Conservation (phyloP, 2,797 vertebrate genomes). For the Momotus momota region DNA sequence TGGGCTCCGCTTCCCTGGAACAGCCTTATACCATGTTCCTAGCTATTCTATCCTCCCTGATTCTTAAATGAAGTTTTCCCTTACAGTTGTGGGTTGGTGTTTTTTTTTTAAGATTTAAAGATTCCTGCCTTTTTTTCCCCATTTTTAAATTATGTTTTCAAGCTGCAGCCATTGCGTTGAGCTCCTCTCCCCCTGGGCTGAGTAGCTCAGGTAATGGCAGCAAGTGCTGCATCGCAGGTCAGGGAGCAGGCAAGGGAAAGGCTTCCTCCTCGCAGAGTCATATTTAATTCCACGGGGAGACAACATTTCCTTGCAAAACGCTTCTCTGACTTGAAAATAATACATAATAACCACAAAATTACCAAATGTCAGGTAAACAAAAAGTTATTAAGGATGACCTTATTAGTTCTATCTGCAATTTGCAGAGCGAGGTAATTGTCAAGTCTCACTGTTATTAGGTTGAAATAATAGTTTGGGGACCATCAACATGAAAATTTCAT, state of each 20-base stretch:
- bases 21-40: neutral
- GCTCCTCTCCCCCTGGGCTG: neutral
- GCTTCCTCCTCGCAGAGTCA: neutral
- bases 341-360: conserved; percentile 82
- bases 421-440: conserved; percentile 89
- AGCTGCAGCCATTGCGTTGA: neutral
- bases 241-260: conserved; percentile 10
- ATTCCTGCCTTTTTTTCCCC: neutral
- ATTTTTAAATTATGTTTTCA: neutral
- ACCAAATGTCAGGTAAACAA: conserved; percentile 89
- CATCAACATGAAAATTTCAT: conserved; percentile 93
- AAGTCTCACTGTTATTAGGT: conserved; percentile 86
- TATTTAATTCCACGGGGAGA: conserved; percentile 18
- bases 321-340: conserved; percentile 82
- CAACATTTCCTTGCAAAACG: conserved; percentile 64
- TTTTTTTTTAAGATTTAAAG: neutral
- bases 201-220: conserved; percentile 2
- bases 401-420: conserved; percentile 91
- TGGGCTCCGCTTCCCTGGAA: neutral
- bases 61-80: neutral
- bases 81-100: neutral
- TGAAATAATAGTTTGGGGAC: conserved; percentile 86
- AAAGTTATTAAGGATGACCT: conserved; percentile 90
- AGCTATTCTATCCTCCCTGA: neutral
- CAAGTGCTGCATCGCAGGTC: neutral